These are phyloP conservation scores for Scaptomyza tumidula DNA, from an alignment of 2,888 invertebrate species.

Conservation along the genomic window DNA sequence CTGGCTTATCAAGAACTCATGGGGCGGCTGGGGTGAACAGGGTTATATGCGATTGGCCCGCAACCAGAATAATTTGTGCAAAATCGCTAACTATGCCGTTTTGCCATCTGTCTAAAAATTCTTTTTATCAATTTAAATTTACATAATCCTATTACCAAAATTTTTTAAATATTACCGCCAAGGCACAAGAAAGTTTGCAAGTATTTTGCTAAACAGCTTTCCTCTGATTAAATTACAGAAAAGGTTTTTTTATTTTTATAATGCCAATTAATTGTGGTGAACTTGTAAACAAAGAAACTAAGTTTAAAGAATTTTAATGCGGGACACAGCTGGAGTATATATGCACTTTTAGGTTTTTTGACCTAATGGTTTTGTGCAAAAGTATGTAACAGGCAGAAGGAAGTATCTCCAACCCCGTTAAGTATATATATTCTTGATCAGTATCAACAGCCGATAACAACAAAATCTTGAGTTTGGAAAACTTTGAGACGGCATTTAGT, in stretches of 20 bases:
- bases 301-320: neutral
- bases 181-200: constrained; percentile 92
- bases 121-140: neutral
- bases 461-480: no score
- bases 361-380: no score
- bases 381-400: no score
- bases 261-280: no score
- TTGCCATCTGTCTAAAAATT: constrained; percentile 6
- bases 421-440: no score
- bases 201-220: neutral
- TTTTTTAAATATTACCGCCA: constrained; percentile 87
- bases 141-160: neutral
- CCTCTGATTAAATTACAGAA: no score
- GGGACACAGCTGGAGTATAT: neutral
- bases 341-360: no score
- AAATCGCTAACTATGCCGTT: constrained; percentile 6
- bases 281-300: no score
- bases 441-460: no score
- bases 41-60: constrained; percentile 95
- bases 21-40: constrained; percentile 98
- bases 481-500: no score
- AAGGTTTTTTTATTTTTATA: no score
- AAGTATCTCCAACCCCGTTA: no score
- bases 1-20: constrained; percentile 97
- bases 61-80: constrained; percentile 29